These are phyloP conservation scores for Stomatorhinus walkeri DNA, from an alignment of 2,797 vertebrate genomes.

Conservation along the genomic window DNA sequence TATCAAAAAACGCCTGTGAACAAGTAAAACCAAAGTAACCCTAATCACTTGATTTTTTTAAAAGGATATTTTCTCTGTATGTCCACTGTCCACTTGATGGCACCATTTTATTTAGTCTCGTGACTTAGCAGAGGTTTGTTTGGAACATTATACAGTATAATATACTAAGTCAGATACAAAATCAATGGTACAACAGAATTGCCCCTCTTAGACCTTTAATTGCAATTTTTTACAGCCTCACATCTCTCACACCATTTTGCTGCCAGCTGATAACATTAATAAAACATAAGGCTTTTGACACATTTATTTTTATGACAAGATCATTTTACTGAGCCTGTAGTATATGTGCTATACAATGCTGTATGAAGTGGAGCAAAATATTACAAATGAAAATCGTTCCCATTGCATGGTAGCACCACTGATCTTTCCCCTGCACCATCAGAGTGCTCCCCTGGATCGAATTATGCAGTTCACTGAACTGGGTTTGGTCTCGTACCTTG, in stretches of 20 bases:
- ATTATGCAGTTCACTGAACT: constrained; percentile 11
- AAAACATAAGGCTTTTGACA: constrained; percentile 9
- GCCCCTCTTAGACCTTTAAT: not conserved
- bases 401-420: not conserved
- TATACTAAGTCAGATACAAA: not conserved
- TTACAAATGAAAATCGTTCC: constrained; percentile 5
- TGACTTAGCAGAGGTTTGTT: not conserved
- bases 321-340: not conserved
- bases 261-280: constrained; percentile 3
- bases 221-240: not conserved
- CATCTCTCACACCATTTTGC: not conserved
- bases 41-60: constrained; percentile 9
- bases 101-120: not conserved
- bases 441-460: not conserved
- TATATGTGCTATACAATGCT: not conserved
- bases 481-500: not conserved
- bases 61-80: not conserved
- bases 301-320: constrained; percentile 5
- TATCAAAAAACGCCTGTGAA: constrained; percentile 10
- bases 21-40: constrained; percentile 17
- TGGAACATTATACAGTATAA: not conserved
- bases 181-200: not conserved
- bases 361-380: not conserved
- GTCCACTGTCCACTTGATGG: not conserved
- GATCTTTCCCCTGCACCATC: not conserved